Evolutionary conservation across 2,113 vertebrate genomes (phyloP).

Genomic region (Megaptera novaeangliae): DNA sequence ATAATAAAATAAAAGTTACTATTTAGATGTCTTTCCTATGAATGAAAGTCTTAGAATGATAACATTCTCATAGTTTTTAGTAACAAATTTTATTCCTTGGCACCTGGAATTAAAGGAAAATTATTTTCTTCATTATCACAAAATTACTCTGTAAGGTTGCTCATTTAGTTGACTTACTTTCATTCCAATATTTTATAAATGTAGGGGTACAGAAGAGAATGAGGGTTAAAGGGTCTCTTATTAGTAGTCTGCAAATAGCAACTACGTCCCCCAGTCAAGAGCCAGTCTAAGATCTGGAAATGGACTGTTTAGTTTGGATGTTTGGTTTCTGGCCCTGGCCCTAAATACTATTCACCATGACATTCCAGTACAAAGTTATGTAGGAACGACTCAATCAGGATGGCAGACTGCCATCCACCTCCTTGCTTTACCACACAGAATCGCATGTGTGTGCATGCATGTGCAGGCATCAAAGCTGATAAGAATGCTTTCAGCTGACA

Average conservation of each 20-base stretch:
- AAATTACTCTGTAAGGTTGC: neutral
- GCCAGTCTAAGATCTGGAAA: neutral
- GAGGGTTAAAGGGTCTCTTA: neutral
- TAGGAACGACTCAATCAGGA: neutral
- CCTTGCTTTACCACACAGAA: neutral
- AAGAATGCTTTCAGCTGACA: neutral
- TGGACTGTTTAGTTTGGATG: neutral
- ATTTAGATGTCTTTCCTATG: neutral
- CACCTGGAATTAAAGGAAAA: neutral
- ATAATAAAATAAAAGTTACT: neutral
- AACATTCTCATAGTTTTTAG: neutral
- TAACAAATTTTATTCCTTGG: neutral
- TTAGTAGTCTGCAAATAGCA: neutral
- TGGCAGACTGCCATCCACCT: neutral
- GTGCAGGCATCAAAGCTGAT: neutral
- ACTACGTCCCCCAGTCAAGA: neutral
- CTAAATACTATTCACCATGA: neutral
- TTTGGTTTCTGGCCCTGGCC: neutral
- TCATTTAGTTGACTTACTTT: neutral
- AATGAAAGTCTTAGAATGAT: neutral
- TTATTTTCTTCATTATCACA: neutral
- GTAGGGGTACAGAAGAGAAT: neutral
- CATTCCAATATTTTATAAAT: neutral
- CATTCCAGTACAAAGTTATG: neutral
- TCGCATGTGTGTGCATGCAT: accelerated